A percentile compares a stretch with the other conserved stretches of the same genome.
Conservation (phyloP, 2,113 vertebrate genomes). For the Alces alces region DNA sequence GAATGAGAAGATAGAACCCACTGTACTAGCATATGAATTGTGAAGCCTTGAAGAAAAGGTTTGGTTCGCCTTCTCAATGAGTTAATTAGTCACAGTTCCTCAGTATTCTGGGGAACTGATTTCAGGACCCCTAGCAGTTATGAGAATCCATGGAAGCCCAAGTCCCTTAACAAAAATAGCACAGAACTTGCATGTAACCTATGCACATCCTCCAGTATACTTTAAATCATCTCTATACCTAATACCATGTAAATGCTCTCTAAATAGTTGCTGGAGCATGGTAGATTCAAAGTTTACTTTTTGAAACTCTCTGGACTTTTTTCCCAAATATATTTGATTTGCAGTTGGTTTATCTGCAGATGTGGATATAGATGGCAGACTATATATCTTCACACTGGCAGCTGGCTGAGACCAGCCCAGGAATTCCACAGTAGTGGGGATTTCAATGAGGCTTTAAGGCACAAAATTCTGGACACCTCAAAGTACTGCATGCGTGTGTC, state of each 20-base stretch:
- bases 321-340: not conserved
- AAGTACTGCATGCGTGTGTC: not conserved
- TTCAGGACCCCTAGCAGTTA: not conserved
- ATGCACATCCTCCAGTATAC: not conserved
- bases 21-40: not conserved
- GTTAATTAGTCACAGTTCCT: not conserved
- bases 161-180: not conserved
- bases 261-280: not conserved
- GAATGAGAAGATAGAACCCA: not conserved
- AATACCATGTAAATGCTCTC: not conserved
- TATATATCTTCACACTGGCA: not conserved
- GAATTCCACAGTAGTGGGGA: not conserved
- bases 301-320: not conserved
- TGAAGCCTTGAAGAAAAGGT: not conserved
- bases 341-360: not conserved
- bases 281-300: not conserved
- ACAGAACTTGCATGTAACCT: not conserved
- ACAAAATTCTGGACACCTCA: not conserved
- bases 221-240: not conserved
- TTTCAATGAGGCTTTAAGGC: not conserved
- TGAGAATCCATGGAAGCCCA: not conserved
- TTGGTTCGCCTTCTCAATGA: not conserved
- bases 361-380: not conserved
- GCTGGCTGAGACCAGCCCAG: not conserved
- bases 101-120: not conserved